Conservation (phyloP, 1,140 invertebrate species). For the Stegodyphus mimosarum region DNA sequence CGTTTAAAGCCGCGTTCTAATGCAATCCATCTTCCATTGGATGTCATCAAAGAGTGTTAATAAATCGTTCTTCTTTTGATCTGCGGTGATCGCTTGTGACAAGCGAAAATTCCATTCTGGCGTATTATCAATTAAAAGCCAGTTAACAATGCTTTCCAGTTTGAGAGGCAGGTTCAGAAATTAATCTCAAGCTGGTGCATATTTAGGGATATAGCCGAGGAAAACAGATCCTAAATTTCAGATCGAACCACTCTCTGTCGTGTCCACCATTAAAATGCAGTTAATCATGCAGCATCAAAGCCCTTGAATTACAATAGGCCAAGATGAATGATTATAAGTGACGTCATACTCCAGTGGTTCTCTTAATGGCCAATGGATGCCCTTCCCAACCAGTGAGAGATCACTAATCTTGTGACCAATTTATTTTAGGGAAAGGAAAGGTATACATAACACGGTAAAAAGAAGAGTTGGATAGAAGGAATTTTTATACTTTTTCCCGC, state of each 20-base stretch:
- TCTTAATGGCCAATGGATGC: conserved; percentile 36
- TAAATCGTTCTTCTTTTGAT: no score
- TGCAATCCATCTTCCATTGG: no score
- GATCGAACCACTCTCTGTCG: not conserved
- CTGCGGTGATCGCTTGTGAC: no score
- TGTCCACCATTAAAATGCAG: conserved; percentile 26
- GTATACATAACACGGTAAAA: not conserved
- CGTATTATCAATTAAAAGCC: no score
- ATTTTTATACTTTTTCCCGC: not conserved
- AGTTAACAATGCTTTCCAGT: no score
- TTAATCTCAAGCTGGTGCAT: no score
- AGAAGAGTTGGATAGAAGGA: no score
- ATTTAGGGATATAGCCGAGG: no score
- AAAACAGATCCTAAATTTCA: not conserved
- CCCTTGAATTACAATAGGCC: conserved; percentile 52
- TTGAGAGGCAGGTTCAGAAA: no score
- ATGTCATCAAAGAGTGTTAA: no score
- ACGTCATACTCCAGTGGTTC: conserved; percentile 2
- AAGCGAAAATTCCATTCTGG: no score
- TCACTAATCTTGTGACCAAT: conserved; percentile 14
- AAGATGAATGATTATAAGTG: conserved; percentile 19
- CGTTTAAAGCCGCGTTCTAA: no score
- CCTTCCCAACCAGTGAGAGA: conserved; percentile 16
- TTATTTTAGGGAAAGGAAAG: conserved; percentile 20
- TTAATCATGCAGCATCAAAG: conserved; percentile 30